Evolutionary conservation across 2,797 vertebrate species (phyloP).

Genomic region (Cirrhinus molitorella): DNA sequence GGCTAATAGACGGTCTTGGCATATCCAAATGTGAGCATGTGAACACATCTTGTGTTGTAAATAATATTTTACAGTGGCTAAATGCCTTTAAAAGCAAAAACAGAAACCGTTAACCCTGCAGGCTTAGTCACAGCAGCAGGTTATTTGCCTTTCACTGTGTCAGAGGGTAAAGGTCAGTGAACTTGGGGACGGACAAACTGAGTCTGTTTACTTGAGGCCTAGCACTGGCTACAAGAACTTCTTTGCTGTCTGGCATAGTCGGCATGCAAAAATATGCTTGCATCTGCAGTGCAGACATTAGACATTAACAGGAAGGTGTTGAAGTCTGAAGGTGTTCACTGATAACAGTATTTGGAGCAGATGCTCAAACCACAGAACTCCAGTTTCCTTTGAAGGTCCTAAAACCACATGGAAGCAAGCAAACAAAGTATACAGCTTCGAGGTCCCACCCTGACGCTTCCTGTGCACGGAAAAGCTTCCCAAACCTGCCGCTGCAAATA

Average conservation of each 20-base stretch:
- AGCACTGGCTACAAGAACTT: neutral
- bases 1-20: constrained; percentile 3
- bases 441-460: constrained; percentile 60
- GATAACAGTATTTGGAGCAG: constrained; percentile 39
- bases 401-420: constrained; percentile 8
- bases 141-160: constrained; percentile 6
- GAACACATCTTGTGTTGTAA: constrained; percentile 19
- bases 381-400: constrained; percentile 30
- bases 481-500: constrained; percentile 47
- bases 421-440: constrained; percentile 32
- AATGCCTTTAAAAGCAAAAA: constrained; percentile 16
- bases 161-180: constrained; percentile 1
- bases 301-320: constrained; percentile 12
- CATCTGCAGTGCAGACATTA: constrained; percentile 31
- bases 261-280: neutral
- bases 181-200: neutral
- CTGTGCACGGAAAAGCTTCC: constrained; percentile 58
- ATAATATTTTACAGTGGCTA: constrained; percentile 23
- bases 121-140: neutral
- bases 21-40: constrained; percentile 7
- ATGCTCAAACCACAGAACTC: constrained; percentile 38
- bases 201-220: neutral
- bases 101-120: neutral
- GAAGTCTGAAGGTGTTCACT: constrained; percentile 24
- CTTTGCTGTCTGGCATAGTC: neutral